Evolutionary conservation across 2,888 invertebrate species (phyloP).

Genomic region (Agrilus mali): DNA sequence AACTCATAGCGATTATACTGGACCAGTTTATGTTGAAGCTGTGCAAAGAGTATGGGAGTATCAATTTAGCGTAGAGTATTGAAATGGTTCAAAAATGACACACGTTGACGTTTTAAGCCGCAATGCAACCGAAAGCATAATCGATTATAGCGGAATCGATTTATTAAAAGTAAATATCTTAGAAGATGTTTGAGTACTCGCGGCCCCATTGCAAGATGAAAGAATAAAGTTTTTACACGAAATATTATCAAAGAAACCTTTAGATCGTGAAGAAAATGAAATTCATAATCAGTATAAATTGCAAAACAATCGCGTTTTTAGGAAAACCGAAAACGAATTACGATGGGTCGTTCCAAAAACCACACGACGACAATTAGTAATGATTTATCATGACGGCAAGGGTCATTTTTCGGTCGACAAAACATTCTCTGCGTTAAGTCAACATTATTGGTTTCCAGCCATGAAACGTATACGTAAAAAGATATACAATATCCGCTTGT

Average conservation of each 20-base stretch:
- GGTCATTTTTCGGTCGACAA: constrained; percentile 25
- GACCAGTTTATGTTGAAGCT: too few species aligned
- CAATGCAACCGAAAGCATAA: constrained; percentile 6
- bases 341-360: constrained; percentile 22
- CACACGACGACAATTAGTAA: constrained; percentile 13
- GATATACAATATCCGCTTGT: constrained; percentile 27
- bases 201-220: constrained; percentile 14
- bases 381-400: constrained; percentile 24
- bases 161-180: constrained; percentile 3
- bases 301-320: constrained; percentile 4
- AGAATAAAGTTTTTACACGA: constrained; percentile 3
- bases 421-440: constrained; percentile 17
- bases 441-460: constrained; percentile 28
- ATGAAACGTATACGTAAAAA: constrained; percentile 24
- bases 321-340: constrained; percentile 5
- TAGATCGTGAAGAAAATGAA: constrained; percentile 7
- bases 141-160: not conserved
- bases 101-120: constrained; percentile 21
- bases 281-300: constrained; percentile 9
- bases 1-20: too few species aligned
- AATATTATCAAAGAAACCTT: constrained; percentile 6
- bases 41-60: too few species aligned
- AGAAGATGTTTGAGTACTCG: constrained; percentile 13
- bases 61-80: constrained; percentile 18
- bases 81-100: constrained; percentile 18